A percentile compares a stretch with the other conserved stretches of the same genome.
phyloP scores from a whole-genome alignment of 2,113 vertebrate species.

The Setophaga kirtlandii region DNA sequence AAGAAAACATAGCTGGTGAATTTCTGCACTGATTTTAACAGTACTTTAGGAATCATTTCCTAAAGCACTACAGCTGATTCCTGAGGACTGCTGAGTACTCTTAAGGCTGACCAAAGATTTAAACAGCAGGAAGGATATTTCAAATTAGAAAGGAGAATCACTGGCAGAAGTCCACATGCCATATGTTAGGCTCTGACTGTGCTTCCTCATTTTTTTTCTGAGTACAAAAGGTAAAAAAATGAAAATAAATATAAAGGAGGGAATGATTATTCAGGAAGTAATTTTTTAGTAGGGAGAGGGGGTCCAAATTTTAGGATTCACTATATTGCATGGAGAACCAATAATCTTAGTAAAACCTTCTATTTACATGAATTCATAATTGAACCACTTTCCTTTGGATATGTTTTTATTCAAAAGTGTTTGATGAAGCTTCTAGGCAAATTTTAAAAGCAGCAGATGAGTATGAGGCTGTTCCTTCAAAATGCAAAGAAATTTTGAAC shows the following conservation, averaged over 20 bases:
- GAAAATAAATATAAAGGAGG: background rate
- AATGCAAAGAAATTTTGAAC: background rate
- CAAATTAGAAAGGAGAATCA: background rate
- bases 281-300: background rate
- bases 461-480: background rate
- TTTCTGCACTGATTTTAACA: background rate
- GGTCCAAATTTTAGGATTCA: background rate
- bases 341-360: background rate
- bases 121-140: constrained; percentile 12
- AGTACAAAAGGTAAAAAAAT: background rate
- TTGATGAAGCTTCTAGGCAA: background rate
- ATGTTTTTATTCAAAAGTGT: background rate
- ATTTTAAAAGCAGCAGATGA: background rate
- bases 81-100: background rate
- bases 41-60: background rate
- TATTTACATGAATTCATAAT: background rate
- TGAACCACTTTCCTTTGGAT: background rate
- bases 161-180: background rate
- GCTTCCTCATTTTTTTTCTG: background rate
- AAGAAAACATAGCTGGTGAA: background rate
- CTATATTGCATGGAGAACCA: background rate
- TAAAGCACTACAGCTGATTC: background rate
- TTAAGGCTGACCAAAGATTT: constrained; percentile 16
- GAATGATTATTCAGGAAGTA: background rate
- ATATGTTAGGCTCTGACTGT: background rate